Evolutionary conservation across 2,888 invertebrate genomes (phyloP).

Genomic region (Eupithecia centaureata): DNA sequence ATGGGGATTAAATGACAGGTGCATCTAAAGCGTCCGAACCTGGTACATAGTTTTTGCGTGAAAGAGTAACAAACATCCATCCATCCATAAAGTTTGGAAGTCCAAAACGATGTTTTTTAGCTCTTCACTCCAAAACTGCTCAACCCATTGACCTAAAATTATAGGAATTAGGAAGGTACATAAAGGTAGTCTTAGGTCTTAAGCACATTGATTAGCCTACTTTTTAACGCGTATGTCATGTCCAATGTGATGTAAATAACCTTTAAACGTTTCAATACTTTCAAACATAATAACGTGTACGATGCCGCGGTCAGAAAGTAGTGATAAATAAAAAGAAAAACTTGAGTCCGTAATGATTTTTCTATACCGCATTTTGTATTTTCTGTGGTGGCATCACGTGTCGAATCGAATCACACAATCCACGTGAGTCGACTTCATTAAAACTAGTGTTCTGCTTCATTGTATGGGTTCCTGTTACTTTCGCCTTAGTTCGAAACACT

Average conservation of each 20-base stretch:
- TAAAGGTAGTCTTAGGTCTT: too few relatives aligned
- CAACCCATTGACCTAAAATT: background rate
- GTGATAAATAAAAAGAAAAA: too few relatives aligned
- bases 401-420: conserved; percentile 55
- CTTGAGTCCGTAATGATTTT: too few relatives aligned
- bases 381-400: conserved; percentile 60
- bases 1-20: too few relatives aligned
- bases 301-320: too few relatives aligned
- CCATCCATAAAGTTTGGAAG: background rate
- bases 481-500: conserved; percentile 25
- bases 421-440: conserved; percentile 55
- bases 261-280: too few relatives aligned
- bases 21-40: too few relatives aligned
- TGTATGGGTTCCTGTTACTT: conserved; percentile 33
- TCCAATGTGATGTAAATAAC: too few relatives aligned
- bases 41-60: background rate
- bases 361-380: conserved; percentile 42
- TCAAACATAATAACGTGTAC: too few relatives aligned
- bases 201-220: too few relatives aligned
- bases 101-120: background rate
- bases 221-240: too few relatives aligned
- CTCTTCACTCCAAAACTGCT: background rate
- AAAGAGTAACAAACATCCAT: background rate
- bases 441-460: conserved; percentile 42
- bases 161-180: too few relatives aligned